A percentile compares a stretch with the other conserved stretches of the same genome.
phyloP scores from a whole-genome alignment of 2,888 invertebrate genomes.

The Hydriomena furcata region DNA sequence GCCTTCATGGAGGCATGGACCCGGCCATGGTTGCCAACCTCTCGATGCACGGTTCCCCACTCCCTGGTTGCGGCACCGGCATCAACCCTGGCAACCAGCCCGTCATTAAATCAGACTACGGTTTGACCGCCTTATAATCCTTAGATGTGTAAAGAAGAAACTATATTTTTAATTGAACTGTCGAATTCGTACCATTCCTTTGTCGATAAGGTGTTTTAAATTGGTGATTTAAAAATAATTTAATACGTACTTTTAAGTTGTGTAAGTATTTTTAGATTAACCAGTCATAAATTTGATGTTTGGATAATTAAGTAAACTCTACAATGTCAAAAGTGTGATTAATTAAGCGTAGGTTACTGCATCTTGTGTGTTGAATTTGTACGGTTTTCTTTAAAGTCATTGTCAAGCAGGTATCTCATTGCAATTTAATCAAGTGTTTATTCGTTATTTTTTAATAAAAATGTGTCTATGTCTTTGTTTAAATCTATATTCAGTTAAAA shows the following conservation, averaged over 20 bases:
- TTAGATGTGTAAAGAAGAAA: slow-evolving; percentile 71
- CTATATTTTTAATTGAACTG: slow-evolving; percentile 74
- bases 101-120: slow-evolving; percentile 93
- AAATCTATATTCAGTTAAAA: no score
- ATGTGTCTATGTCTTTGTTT: slow-evolving; percentile 2
- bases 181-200: slow-evolving; percentile 78
- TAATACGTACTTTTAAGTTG: slow-evolving; percentile 65
- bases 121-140: slow-evolving; percentile 89
- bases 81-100: slow-evolving; percentile 73
- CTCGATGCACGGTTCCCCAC: slow-evolving; percentile 81
- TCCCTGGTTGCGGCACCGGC: slow-evolving; percentile 75
- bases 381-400: slow-evolving; percentile 72
- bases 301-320: slow-evolving; percentile 77
- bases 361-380: slow-evolving; percentile 70
- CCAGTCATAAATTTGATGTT: slow-evolving; percentile 77
- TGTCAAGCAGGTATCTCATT: slow-evolving; percentile 54
- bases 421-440: no score
- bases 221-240: slow-evolving; percentile 67
- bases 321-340: slow-evolving; percentile 84
- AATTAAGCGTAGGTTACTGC: slow-evolving; percentile 72
- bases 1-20: slow-evolving; percentile 74
- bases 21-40: slow-evolving; percentile 78
- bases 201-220: slow-evolving; percentile 76
- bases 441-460: no score
- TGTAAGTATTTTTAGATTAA: slow-evolving; percentile 72